Evolutionary conservation across 2,113 vertebrate genomes (phyloP), one percentile per base, ranked within the genome.

Genomic region (Pogona vitticeps): DNA sequence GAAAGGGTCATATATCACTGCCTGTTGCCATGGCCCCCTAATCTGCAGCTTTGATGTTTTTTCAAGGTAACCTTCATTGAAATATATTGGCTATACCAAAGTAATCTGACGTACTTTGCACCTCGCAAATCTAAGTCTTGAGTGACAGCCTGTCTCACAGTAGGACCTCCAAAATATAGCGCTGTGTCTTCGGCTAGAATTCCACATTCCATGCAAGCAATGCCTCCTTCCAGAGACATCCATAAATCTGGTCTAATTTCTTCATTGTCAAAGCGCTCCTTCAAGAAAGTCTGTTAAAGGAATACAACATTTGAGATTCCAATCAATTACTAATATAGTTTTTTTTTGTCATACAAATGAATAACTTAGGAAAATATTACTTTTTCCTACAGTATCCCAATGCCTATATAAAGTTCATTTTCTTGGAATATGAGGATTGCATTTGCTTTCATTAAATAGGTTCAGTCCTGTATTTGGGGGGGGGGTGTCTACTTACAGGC

Each of bases 211-310:
- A 97, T 98, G 31, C 98, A 99, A 68, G 98, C 97, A 26, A 95
- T 97, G 18, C 99, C 98, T 0, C 99, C 99, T 92, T 99, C 98
- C 86, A 99, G 94, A 40, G 97, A 96, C 97, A 98, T 97, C 99
- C 99, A 99, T 78, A 98, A 96, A 46, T 98, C 96, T 31, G 97
- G 97, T n/a, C 97, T 97, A 65, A 97, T 92, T 80, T 98, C 98
- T 85, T 98, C 98, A 94, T 97, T 98, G 94, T 99, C 99, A 92
- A 99, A 99, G 33, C 98, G 98, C 87, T 99, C 99, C 94, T 99
- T 99, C 87, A 99, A 95, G 91, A 98, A 98, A 13, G 97, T 98
- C 99, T 99, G 91, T 14, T 76, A 46, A 52, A 88, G 85, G 3
- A 23, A 40, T 80, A 89, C 14, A 78, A 91, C 28, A 81, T n/a